Evolutionary conservation across 2,888 invertebrate species (phyloP).

Genomic region (Didymodactylos carnosus): DNA sequence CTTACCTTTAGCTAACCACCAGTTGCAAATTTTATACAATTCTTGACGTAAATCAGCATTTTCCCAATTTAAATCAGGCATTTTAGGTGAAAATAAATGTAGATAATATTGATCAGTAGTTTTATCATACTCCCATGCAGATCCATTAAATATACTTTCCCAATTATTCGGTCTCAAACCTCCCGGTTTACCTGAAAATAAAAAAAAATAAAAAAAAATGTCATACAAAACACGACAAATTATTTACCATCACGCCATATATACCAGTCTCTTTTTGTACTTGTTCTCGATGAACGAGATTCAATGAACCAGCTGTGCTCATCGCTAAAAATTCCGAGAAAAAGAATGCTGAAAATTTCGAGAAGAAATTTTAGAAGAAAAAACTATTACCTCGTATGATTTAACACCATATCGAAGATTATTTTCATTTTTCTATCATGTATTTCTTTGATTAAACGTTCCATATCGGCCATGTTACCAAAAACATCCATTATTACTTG

Average conservation of each 20-base stretch:
- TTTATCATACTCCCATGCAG: background rate
- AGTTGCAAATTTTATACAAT: background rate
- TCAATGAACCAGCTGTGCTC: conserved; percentile 50
- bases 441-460: conserved; percentile 22
- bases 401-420: conserved; percentile 53
- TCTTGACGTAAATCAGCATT: background rate
- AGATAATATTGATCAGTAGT: background rate
- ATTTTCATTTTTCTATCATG: conserved; percentile 48
- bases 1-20: background rate
- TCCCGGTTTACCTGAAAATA: too few relatives aligned
- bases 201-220: too few relatives aligned
- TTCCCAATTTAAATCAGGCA: background rate
- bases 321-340: too few relatives aligned
- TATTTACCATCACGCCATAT: conserved; percentile 52
- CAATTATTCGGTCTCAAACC: background rate
- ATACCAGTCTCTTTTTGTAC: conserved; percentile 49
- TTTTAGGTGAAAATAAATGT: background rate
- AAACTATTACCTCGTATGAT: too few relatives aligned
- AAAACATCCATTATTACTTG: conserved; percentile 50
- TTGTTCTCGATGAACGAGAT: conserved; percentile 19
- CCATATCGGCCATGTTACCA: conserved; percentile 53
- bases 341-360: too few relatives aligned
- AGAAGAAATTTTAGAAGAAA: too few relatives aligned
- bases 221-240: too few relatives aligned
- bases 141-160: background rate